A percentile compares a stretch with the other conserved stretches of the same genome.
phyloP scores from a whole-genome alignment of 2,888 invertebrate genomes.

The Platycheirus albimanus region DNA sequence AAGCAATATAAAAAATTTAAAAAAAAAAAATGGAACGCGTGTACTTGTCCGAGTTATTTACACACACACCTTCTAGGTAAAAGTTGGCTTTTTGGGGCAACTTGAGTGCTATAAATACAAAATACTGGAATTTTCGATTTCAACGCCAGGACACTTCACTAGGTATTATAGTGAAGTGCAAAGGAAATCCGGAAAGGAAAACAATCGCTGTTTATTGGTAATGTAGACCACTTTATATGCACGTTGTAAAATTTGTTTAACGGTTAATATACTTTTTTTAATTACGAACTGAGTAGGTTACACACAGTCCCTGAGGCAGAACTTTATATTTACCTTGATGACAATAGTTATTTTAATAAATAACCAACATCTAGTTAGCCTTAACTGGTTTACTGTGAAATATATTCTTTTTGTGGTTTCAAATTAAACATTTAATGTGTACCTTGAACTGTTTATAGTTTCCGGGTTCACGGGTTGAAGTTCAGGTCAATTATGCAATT shows the following conservation, averaged over 20 bases:
- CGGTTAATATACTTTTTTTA: conserved; percentile 49
- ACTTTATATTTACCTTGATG: conserved; percentile 1
- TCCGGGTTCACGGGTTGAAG: too few species aligned
- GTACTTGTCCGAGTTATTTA: conserved; percentile 7
- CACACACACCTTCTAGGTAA: neutral
- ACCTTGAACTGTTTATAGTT: too few species aligned
- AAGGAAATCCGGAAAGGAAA: conserved; percentile 44
- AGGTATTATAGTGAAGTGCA: conserved; percentile 10
- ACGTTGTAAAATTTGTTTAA: conserved; percentile 48
- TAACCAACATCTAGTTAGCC: conserved; percentile 6
- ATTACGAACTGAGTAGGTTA: conserved; percentile 27
- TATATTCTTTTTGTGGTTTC: too few species aligned
- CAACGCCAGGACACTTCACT: neutral
- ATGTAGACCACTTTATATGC: conserved; percentile 38
- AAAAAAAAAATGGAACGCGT: neutral
- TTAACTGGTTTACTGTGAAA: too few species aligned
- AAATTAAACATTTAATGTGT: too few species aligned
- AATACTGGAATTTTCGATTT: conserved; percentile 28
- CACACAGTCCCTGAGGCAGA: neutral
- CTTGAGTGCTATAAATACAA: conserved; percentile 34
- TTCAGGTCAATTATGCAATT: too few species aligned
- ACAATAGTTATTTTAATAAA: neutral
- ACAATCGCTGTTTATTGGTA: conserved; percentile 44
- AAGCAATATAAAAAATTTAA: too few species aligned
- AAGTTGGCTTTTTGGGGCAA: conserved; percentile 37